Conservation (phyloP, 2,113 vertebrate species). For the Gobius niger region DNA sequence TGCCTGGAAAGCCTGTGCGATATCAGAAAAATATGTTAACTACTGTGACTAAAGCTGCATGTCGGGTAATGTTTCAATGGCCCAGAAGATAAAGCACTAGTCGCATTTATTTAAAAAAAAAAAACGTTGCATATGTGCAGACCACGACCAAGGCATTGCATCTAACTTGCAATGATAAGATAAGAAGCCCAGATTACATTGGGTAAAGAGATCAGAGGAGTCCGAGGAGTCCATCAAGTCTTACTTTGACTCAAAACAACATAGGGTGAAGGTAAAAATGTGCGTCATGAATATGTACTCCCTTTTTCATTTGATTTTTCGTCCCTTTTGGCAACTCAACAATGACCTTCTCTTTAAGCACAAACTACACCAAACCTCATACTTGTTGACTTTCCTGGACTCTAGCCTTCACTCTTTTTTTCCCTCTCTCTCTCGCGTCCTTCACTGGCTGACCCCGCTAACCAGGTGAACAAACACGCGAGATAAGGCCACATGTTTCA, state of each 20-base stretch:
- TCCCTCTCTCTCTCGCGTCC: slow-evolving; percentile 34
- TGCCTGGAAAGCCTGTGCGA: not conserved
- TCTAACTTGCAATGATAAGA: no score
- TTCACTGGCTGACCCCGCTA: slow-evolving; percentile 66
- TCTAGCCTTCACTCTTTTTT: slow-evolving; percentile 32
- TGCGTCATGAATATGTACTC: not conserved
- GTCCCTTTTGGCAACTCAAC: slow-evolving; percentile 5
- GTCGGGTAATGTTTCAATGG: not conserved
- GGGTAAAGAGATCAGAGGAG: no score
- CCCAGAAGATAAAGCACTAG: not conserved
- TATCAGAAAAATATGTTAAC: slow-evolving; percentile 1
- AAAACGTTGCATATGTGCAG: no score
- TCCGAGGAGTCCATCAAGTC: no score
- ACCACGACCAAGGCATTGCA: no score
- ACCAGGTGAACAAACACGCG: slow-evolving; percentile 79
- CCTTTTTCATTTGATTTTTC: not conserved
- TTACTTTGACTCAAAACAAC: not conserved
- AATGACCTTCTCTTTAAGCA: not conserved
- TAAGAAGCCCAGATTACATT: no score
- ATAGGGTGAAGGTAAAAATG: no score
- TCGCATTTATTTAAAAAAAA: no score
- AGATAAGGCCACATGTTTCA: slow-evolving; percentile 75
- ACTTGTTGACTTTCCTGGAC: slow-evolving; percentile 39
- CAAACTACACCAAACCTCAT: not conserved
- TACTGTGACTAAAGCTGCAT: not conserved